Base-by-base conservation (phyloP, 1,140 invertebrate genomes). In the Rhopalosiphum padi region DNA sequence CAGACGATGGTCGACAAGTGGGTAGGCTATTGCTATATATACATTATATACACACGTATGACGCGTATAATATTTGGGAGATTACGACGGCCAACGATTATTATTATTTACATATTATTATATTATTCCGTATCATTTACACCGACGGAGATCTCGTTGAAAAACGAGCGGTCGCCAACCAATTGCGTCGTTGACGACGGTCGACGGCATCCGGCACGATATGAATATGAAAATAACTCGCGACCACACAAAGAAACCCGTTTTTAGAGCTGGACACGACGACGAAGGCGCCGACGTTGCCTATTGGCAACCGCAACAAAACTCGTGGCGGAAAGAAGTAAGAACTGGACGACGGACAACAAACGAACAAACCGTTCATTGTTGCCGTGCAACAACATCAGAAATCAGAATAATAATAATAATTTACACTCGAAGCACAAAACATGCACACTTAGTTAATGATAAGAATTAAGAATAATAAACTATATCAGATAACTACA, bases 201-300 rank as follows among this genome's bases (percentile, higher is more conserved):
- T 48, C 53, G n/a, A 55, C 89, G 55, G 43, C 23, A 90, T 90
- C 89, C 89, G 89, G 89, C 37, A 90, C 55, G 37, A 60, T 60
- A 90, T 90, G 89, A 90, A 60, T 60, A 90, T 90, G 89, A 90
- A 90, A 90, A 90, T 90, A 90, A 90, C 89, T 90, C 21, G n/a
- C 15, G 46, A 30, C n/a, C n/a, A 43, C 53, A 90, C 89, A 90
- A 90, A 90, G 89, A 90, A 90, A 90, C 89, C 37, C 37, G 89
- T 90, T 90, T 90, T 90, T 90, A 90, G 37, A 90, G 55, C 51
- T 89, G 88, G 88, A 89, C 41, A 46, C 35, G 86, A 37, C 18
- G 48, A 41, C n/a, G 35, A 55, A 18, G 11, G 15, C 88, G 88
- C 23, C 9, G 37, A 46, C 35, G 53, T 35, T 0, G 35, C 30